Percentiles rank a stretch among this genome's conserved stretches.
Evolutionary conservation across 1,140 invertebrate genomes (phyloP).

Genomic region (Bombus turneri): DNA sequence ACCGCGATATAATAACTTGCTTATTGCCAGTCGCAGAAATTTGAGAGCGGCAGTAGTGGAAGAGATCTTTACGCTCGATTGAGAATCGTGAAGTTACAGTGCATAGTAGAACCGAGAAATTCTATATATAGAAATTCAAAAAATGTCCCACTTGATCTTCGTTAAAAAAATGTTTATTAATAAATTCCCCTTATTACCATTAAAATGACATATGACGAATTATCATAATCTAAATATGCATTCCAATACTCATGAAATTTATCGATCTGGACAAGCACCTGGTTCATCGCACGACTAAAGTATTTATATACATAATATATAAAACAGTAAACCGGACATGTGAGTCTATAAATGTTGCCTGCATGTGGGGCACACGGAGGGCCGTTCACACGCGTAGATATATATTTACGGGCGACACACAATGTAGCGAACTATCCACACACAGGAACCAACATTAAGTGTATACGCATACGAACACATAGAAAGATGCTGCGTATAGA

Average conservation of each 20-base stretch:
- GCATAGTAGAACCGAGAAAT: no score
- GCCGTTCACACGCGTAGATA: slow-evolving; percentile 10
- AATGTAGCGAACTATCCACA: slow-evolving; percentile 3
- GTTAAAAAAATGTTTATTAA: not conserved
- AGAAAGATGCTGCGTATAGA: slow-evolving; percentile 16
- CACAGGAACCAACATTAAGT: not conserved
- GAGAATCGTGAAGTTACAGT: not conserved
- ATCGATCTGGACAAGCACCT: not conserved
- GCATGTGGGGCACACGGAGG: slow-evolving; percentile 34
- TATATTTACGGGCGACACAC: slow-evolving; percentile 20
- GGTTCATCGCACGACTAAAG: not conserved
- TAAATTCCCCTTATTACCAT: not conserved
- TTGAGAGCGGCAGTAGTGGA: not conserved
- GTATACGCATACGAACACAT: not conserved
- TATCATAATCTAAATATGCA: not conserved
- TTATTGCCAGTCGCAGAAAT: not conserved
- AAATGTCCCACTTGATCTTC: no score
- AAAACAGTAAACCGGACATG: not conserved
- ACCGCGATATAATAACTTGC: not conserved
- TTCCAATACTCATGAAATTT: not conserved
- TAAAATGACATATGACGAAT: no score
- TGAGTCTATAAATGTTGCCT: slow-evolving; percentile 55
- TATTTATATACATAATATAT: not conserved
- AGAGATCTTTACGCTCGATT: not conserved
- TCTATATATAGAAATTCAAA: no score